A percentile compares a stretch with the other conserved stretches of the same genome.
phyloP scores from a whole-genome alignment of 1,140 invertebrate genomes.

The Bombyx mandarina region DNA sequence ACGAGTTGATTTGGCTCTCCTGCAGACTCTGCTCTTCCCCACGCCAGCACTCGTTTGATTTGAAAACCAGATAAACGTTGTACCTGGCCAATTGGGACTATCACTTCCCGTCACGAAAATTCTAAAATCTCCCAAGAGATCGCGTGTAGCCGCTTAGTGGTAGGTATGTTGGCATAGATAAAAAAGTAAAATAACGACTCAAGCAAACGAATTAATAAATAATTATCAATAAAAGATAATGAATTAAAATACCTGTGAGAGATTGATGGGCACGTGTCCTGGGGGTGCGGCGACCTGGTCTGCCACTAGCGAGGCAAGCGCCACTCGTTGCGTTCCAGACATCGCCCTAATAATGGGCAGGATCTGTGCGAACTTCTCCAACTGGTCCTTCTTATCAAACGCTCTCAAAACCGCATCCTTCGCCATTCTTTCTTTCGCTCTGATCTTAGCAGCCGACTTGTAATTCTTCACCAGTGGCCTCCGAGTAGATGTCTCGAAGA shows the following conservation, averaged over 20 bases:
- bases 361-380: slow-evolving; percentile 71
- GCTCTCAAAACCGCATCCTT: slow-evolving; percentile 62
- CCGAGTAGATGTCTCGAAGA: slow-evolving; percentile 28
- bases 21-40: too few relatives aligned
- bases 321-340: slow-evolving; percentile 73
- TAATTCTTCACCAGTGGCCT: slow-evolving; percentile 46
- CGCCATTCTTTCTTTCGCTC: slow-evolving; percentile 67
- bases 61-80: too few relatives aligned
- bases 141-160: too few relatives aligned
- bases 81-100: too few relatives aligned
- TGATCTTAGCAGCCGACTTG: slow-evolving; percentile 49
- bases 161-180: too few relatives aligned
- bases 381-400: slow-evolving; percentile 64
- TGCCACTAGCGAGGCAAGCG: slow-evolving; percentile 74
- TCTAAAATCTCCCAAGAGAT: too few relatives aligned
- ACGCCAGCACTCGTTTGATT: too few relatives aligned
- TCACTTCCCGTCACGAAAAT: too few relatives aligned
- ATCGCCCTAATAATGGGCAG: slow-evolving; percentile 76
- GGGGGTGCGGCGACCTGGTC: slow-evolving; percentile 72
- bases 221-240: too few relatives aligned
- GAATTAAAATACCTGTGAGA: slow-evolving; percentile 61
- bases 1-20: too few relatives aligned
- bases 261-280: slow-evolving; percentile 59
- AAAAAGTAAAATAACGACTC: too few relatives aligned
- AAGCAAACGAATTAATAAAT: too few relatives aligned